These are phyloP conservation scores for Drosophila prosaltans DNA, from an alignment of 1,140 invertebrate species.

Conservation along the genomic window DNA sequence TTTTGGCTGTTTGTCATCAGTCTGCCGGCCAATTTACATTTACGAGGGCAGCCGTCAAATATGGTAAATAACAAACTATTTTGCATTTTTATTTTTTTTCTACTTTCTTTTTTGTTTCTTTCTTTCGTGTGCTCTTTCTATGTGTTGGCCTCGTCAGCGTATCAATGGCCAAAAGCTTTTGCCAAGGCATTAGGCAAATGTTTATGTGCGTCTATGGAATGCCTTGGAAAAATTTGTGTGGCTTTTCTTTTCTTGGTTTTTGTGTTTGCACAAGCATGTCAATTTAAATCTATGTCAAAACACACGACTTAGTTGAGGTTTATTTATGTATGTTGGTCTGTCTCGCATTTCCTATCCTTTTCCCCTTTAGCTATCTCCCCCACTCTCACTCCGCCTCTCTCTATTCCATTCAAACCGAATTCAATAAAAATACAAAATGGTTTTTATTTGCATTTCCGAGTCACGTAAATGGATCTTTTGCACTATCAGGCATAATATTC, in stretches of 20 bases:
- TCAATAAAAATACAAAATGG: constrained; percentile 70
- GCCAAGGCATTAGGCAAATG: constrained; percentile 56
- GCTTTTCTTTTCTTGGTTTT: constrained; percentile 28
- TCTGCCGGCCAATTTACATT: constrained; percentile 71
- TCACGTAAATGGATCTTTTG: constrained; percentile 75
- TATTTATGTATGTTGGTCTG: constrained; percentile 69
- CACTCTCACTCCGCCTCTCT: not conserved
- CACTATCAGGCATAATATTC: constrained; percentile 67
- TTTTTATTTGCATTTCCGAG: constrained; percentile 67
- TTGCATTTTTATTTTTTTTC: constrained; percentile 74
- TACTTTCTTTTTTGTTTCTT: constrained; percentile 23
- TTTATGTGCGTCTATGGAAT: constrained; percentile 46
- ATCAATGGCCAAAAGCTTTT: constrained; percentile 51
- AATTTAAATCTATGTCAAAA: constrained; percentile 82
- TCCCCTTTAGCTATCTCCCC: not conserved
- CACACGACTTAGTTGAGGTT: constrained; percentile 79
- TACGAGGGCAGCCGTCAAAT: constrained; percentile 68
- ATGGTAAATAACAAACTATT: constrained; percentile 81
- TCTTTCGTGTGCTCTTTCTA: constrained; percentile 16
- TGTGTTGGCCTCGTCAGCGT: constrained; percentile 32
- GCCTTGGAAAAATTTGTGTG: constrained; percentile 56
- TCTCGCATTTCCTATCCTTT: not conserved
- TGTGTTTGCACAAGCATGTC: constrained; percentile 72
- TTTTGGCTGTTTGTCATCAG: constrained; percentile 67
- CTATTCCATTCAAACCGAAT: constrained; percentile 39